These are phyloP conservation scores for Troides oblongomaculatus DNA, from an alignment of 2,888 invertebrate genomes.

Conservation along the genomic window DNA sequence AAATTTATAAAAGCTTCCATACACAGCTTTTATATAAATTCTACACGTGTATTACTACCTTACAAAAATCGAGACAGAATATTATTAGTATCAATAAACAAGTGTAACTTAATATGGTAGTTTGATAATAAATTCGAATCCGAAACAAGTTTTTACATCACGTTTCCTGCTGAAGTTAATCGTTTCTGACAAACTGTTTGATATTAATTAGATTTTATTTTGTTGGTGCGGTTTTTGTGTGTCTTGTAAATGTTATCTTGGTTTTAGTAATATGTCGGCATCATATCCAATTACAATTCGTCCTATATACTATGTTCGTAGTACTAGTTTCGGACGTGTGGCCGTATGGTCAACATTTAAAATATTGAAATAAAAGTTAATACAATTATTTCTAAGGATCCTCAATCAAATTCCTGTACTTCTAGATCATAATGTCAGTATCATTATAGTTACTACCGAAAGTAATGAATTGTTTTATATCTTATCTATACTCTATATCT, in stretches of 20 bases:
- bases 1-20: not conserved
- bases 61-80: not conserved
- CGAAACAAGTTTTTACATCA: slow-evolving; percentile 6
- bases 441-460: too few species aligned
- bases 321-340: too few species aligned
- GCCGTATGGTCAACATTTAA: too few species aligned
- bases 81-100: slow-evolving; percentile 11
- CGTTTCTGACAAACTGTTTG: slow-evolving; percentile 5
- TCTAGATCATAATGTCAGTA: too few species aligned
- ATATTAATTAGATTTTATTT: slow-evolving; percentile 3
- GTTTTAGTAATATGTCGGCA: not conserved
- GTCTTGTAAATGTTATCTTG: not conserved
- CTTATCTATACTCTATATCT: too few species aligned
- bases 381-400: too few species aligned
- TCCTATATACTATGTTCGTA: not conserved
- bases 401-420: too few species aligned
- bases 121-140: slow-evolving; percentile 10
- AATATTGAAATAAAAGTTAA: too few species aligned
- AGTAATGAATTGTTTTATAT: too few species aligned
- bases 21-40: not conserved
- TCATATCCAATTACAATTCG: not conserved
- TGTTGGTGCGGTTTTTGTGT: not conserved
- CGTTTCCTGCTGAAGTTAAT: not conserved
- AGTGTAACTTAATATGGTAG: slow-evolving; percentile 20
- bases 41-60: not conserved